These are phyloP conservation scores for Odocoileus hemionus DNA, from an alignment of 2,113 vertebrate species.

Conservation along the genomic window DNA sequence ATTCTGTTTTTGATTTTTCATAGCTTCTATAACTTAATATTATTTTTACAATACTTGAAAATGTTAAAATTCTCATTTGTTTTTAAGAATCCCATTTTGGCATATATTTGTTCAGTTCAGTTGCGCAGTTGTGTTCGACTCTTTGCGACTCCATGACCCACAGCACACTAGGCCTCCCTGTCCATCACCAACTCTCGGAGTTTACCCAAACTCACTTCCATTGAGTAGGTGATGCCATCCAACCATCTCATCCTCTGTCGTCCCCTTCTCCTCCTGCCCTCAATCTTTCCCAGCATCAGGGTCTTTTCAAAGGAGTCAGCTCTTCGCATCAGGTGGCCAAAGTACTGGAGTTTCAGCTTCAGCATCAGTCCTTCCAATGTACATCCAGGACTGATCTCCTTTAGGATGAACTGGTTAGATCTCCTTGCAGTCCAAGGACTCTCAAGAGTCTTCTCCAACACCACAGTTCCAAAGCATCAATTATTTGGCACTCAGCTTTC, in stretches of 20 bases:
- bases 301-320: background rate
- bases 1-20: background rate
- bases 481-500: background rate
- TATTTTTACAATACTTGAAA: background rate
- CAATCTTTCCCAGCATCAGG: background rate
- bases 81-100: background rate
- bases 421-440: background rate
- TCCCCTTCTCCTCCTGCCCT: background rate
- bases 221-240: background rate
- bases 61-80: background rate
- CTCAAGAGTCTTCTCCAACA: background rate
- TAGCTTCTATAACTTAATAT: background rate
- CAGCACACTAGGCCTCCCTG: background rate
- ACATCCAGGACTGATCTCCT: background rate
- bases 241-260: background rate
- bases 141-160: background rate
- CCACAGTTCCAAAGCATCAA: background rate
- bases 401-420: background rate
- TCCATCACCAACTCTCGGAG: background rate
- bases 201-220: background rate
- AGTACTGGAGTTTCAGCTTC: background rate
- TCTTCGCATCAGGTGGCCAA: background rate
- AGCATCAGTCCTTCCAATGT: background rate
- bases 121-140: rapidly evolving
- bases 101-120: background rate